Evolutionary conservation across 2,113 vertebrate species (phyloP).

Genomic region (Girardinichthys multiradiatus): DNA sequence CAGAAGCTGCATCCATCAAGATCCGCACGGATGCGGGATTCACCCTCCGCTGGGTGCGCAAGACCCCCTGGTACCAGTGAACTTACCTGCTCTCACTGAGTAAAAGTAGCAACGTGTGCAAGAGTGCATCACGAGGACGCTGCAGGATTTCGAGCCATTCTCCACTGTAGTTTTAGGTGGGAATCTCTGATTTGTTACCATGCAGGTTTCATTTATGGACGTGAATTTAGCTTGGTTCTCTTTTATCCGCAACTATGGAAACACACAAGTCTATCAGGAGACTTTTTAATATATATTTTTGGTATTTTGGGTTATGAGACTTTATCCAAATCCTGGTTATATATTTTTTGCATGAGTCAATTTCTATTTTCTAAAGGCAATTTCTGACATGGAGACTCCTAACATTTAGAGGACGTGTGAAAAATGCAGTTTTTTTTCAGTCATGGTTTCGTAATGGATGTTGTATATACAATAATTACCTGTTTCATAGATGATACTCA

Average conservation of each 20-base stretch:
- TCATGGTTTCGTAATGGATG: slow-evolving; percentile 63
- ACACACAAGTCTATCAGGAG: slow-evolving; percentile 56
- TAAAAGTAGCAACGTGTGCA: slow-evolving; percentile 28
- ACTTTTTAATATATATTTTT: slow-evolving; percentile 82
- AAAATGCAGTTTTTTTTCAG: slow-evolving; percentile 61
- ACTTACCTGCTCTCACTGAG: slow-evolving; percentile 12
- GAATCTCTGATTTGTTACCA: slow-evolving; percentile 28
- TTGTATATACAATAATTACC: slow-evolving; percentile 73
- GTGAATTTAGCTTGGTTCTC: slow-evolving; percentile 55
- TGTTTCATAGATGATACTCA: slow-evolving; percentile 59
- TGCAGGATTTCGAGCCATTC: slow-evolving; percentile 39
- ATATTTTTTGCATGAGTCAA: slow-evolving; percentile 82
- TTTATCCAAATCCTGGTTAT: slow-evolving; percentile 77
- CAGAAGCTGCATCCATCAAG: slow-evolving; percentile 99
- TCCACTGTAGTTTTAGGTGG: slow-evolving; percentile 32
- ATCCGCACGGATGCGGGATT: slow-evolving; percentile 97
- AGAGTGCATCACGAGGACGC: slow-evolving; percentile 31
- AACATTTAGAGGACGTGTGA: slow-evolving; percentile 57
- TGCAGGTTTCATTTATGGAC: slow-evolving; percentile 49
- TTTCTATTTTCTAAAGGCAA: slow-evolving; percentile 79
- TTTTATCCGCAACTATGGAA: slow-evolving; percentile 53
- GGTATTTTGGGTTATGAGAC: slow-evolving; percentile 79
- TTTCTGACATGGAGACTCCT: slow-evolving; percentile 49
- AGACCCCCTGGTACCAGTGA: slow-evolving; percentile 99
- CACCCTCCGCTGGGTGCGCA: slow-evolving; percentile 97